Evolutionary conservation across 2,888 invertebrate genomes (phyloP), one percentile per base, ranked within the genome.

Genomic region (Mactromeris polynyma): DNA sequence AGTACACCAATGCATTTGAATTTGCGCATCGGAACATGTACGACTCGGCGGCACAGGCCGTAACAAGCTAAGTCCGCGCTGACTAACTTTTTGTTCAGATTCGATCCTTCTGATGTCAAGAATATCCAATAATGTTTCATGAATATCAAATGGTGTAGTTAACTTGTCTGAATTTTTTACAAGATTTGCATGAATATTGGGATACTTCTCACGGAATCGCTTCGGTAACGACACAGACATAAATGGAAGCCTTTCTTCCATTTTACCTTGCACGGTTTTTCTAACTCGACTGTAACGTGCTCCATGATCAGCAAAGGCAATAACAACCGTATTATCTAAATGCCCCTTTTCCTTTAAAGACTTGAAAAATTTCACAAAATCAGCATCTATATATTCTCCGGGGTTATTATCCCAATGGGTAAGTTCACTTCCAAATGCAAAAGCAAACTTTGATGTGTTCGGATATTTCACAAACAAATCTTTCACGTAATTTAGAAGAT

Each of bases 301-400:
- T 9, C 96, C 96, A 91, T 96, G 96, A 85, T 96, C 96, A 2
- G 93, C 94, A 94, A 96, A 94, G 11, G 96, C 87, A 26, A 96
- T 90, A 21, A 96, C 69, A 31, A 96, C 58, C 0, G 96, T 96
- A 86, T 96, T 95, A 54, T 95, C 94, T 42, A 96, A 93, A 86
- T 93, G 85, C 51, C 94, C 93, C 2, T 86, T 81, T 2, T 79
- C 83, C 80, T 94, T 87, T 42, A 96, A 89, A 58, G 85, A 85
- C 21, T 90, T 85, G 1, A 96, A 86, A 80, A 96, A 94, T 0
- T 90, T 81, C 2, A 91, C 81, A 73, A 96, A 91, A 85, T 96
- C 96, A 58, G 91, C 90, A 79, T 96, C 96, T 26, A 95, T 90
- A 85, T 95, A 95, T 81, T 96, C 93, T 1, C 93, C 95, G 0